These are phyloP conservation scores for Antechinus stuartii DNA, from an alignment of 2,113 vertebrate genomes.

Conservation along the genomic window DNA sequence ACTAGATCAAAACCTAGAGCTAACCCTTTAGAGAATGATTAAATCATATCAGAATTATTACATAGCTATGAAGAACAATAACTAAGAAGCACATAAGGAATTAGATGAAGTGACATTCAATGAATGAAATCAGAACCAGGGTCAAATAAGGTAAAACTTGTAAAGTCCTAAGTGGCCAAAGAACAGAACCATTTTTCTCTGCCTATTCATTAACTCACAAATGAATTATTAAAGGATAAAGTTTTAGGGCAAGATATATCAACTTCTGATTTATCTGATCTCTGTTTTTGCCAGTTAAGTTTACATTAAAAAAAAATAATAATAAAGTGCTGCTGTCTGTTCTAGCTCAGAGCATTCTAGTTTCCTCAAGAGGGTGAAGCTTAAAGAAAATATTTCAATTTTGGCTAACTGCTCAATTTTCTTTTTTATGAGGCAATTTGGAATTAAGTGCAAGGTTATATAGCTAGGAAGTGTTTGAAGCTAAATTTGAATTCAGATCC, in stretches of 20 bases:
- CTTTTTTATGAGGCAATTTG: not conserved
- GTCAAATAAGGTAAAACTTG: not conserved
- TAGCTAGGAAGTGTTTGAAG: too few relatives aligned
- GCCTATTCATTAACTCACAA: not conserved
- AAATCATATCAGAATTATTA: not conserved
- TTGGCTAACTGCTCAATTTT: not conserved
- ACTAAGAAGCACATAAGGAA: not conserved
- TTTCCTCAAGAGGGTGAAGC: slow-evolving; percentile 11
- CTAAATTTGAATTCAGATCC: too few relatives aligned
- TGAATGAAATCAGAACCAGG: not conserved
- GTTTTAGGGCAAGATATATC: not conserved
- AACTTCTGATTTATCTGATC: not conserved
- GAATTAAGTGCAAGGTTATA: too few relatives aligned
- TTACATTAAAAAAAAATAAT: not conserved
- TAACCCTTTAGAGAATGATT: not conserved
- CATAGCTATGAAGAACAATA: not conserved
- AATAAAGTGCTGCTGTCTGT: not conserved
- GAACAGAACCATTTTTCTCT: not conserved
- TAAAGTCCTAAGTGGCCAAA: not conserved
- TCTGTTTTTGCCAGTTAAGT: not conserved
- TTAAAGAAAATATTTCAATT: slow-evolving; percentile 32
- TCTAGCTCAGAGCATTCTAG: not conserved
- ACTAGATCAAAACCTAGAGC: not conserved
- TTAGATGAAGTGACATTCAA: not conserved
- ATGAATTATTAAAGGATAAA: not conserved